These are phyloP conservation scores for Chloroceryle aenea DNA, from an alignment of 2,113 vertebrate genomes.

Conservation along the genomic window DNA sequence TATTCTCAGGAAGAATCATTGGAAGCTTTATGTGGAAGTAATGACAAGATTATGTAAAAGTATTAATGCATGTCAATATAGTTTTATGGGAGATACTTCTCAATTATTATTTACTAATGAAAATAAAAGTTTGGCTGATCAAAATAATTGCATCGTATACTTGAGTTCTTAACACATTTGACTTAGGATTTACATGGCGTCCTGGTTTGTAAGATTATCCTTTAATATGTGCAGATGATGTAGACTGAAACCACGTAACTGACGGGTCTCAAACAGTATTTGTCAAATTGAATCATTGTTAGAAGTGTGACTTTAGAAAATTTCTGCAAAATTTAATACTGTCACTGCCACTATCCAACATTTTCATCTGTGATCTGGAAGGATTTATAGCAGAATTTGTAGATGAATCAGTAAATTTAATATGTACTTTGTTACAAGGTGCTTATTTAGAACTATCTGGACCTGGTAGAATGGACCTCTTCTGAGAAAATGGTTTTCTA, in stretches of 20 bases:
- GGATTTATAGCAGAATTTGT: background rate
- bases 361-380: background rate
- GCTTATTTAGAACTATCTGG: background rate
- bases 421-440: accelerated
- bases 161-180: background rate
- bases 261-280: background rate
- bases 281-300: background rate
- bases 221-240: background rate
- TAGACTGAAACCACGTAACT: background rate
- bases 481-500: background rate
- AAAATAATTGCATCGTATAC: background rate
- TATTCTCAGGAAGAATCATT: background rate
- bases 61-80: background rate
- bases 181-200: background rate
- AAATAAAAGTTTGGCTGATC: background rate
- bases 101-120: background rate
- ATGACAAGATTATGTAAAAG: background rate
- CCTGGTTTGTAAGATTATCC: background rate
- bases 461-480: background rate
- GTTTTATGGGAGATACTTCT: background rate
- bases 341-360: background rate
- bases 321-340: background rate
- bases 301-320: background rate
- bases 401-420: background rate
- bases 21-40: background rate